phyloP scores from a whole-genome alignment of 2,797 vertebrate genomes.

The Channallabes apus region DNA sequence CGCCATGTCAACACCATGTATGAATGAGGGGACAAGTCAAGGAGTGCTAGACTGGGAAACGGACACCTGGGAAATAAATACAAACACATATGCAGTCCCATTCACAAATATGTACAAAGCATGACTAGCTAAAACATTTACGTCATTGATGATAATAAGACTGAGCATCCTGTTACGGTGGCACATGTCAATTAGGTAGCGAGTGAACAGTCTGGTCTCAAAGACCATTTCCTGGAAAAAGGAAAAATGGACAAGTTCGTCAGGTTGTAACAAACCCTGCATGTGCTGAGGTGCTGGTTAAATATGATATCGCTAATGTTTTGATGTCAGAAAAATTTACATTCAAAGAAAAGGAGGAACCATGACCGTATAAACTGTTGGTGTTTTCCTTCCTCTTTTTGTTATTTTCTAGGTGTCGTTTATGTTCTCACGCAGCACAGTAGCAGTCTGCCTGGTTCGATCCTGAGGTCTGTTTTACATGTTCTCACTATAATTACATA shows the following conservation, averaged over 20 bases:
- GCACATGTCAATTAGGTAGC: too few relatives aligned
- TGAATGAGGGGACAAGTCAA: neutral
- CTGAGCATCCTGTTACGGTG: too few relatives aligned
- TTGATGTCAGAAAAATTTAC: neutral
- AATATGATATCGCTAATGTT: neutral
- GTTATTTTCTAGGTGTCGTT: neutral
- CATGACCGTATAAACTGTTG: neutral
- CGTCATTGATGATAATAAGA: too few relatives aligned
- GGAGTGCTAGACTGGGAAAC: neutral
- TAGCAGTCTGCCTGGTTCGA: neutral
- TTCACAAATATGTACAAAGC: slow-evolving; percentile 6
- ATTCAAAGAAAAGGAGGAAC: neutral
- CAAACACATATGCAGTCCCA: neutral
- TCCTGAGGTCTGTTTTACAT: neutral
- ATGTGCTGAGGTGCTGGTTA: neutral
- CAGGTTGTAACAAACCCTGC: neutral
- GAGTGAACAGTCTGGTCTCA: too few relatives aligned
- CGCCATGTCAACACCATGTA: slow-evolving; percentile 46
- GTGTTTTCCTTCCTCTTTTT: slow-evolving; percentile 1
- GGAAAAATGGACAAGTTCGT: neutral
- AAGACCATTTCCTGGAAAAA: too few relatives aligned
- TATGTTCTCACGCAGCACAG: neutral
- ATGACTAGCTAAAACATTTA: too few relatives aligned
- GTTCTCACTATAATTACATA: neutral
- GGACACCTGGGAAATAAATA: slow-evolving; percentile 14